Evolutionary conservation across 2,888 invertebrate species (phyloP), one percentile per base, ranked within the genome.

Genomic region (Hylaea fasciaria): DNA sequence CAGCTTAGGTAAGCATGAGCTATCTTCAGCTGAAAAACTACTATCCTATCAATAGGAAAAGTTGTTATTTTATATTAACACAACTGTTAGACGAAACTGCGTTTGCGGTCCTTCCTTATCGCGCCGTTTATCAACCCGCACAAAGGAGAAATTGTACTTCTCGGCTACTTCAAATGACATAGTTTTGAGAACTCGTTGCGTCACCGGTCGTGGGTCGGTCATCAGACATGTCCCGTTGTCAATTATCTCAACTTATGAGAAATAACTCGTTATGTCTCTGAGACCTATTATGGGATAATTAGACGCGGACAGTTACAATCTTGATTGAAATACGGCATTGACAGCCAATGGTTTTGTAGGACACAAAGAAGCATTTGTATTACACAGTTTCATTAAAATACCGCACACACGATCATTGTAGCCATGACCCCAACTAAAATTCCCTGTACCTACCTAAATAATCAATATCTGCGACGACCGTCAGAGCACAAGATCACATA

Each of bases 181-280:
- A 59, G 58, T 66, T 66, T 62, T 59, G 43, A 54, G 68, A 69
- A 65, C 22, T n/a, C 40, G 28, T 61, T 54, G 44, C 64, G 62
- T 66, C 66, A 68, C 57, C 52, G 40, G 41, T 45, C 12, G 13
- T 29, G 2, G 13, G 9, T 13, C 40, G 43, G 14, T 46, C 44
- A 45, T 56, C 56, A 55, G 40, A 54, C 47, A 57, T 35, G 43
- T 53, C 47, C 53, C 55, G 55, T 60, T 60, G 46, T 50, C 50
- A 32, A 40, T 55, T 60, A 45, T 55, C 16, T 46, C 44, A 32
- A 60, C 46, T 55, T 55, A 46, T 47, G 51, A 55, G 51, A 51
- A 51, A 55, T 51, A 47, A 51, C 50, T 53, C 39, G 49, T 44
- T 39, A 45, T 28, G 29, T 28, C 46, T 41, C 32, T n/a, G 40